Percentiles rank a stretch among this genome's conserved stretches.
phyloP scores from a whole-genome alignment of 2,888 invertebrate species.

The Arctia plantaginis region DNA sequence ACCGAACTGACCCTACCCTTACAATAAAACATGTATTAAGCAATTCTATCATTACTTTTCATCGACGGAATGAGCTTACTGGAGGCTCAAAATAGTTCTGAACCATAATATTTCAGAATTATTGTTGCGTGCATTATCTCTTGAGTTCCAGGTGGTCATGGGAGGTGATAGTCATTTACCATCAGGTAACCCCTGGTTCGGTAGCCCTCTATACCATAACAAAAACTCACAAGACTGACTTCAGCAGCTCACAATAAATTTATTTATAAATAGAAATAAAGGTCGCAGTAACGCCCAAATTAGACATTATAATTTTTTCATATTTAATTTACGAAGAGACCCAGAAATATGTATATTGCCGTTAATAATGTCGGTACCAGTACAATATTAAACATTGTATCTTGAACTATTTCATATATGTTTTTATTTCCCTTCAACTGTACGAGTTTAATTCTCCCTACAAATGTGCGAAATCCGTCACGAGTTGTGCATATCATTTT shows the following conservation, averaged over 20 bases:
- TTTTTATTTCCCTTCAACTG: not conserved
- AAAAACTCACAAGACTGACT: not conserved
- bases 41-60: no score
- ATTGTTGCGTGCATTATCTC: no score
- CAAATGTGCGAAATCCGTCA: not conserved
- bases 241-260: not conserved
- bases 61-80: no score
- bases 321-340: not conserved
- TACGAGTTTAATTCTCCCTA: not conserved
- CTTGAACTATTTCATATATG: not conserved
- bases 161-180: not conserved
- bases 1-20: no score
- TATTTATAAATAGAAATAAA: not conserved
- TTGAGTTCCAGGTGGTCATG: not conserved
- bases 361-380: not conserved
- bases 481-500: not conserved
- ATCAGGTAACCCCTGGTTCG: not conserved
- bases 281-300: not conserved
- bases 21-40: no score
- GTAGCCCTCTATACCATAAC: not conserved
- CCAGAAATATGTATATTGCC: not conserved
- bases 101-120: no score
- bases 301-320: not conserved
- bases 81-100: no score
- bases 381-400: not conserved